Evolutionary conservation across 2,888 invertebrate species (phyloP).

Genomic region (Eupithecia centaureata): DNA sequence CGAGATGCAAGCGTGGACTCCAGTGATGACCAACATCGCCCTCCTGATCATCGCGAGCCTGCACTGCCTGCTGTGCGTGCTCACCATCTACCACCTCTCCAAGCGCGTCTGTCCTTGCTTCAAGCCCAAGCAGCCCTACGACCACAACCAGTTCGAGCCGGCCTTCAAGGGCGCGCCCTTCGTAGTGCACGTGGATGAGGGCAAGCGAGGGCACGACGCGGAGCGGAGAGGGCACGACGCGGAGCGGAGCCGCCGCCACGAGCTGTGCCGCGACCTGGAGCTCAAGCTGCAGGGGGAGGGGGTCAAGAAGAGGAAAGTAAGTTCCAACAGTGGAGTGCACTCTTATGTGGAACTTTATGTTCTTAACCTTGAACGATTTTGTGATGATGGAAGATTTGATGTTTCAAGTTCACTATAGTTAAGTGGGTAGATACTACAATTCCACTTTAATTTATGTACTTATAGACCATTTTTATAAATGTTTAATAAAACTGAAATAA

Average conservation of each 20-base stretch:
- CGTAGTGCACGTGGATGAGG: slow-evolving; percentile 72
- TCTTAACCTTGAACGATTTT: too few species aligned
- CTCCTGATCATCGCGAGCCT: slow-evolving; percentile 84
- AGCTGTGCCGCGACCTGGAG: slow-evolving; percentile 73
- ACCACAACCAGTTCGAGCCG: slow-evolving; percentile 82
- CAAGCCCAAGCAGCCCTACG: slow-evolving; percentile 73
- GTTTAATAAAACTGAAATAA: too few species aligned
- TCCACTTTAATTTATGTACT: too few species aligned
- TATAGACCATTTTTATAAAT: too few species aligned
- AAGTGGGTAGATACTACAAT: too few species aligned
- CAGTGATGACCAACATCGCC: slow-evolving; percentile 85
- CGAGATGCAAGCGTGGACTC: slow-evolving; percentile 84
- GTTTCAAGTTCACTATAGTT: too few species aligned
- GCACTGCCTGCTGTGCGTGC: slow-evolving; percentile 83
- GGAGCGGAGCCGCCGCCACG: slow-evolving; percentile 60
- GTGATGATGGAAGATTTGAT: too few species aligned
- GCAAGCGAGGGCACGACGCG: slow-evolving; percentile 57
- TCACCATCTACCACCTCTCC: slow-evolving; percentile 82
- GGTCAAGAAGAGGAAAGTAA: slow-evolving; percentile 68
- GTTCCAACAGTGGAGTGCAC: too few species aligned
- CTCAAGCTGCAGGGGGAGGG: slow-evolving; percentile 69
- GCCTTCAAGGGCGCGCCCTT: slow-evolving; percentile 64
- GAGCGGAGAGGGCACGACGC: slow-evolving; percentile 56
- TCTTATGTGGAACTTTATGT: too few species aligned
- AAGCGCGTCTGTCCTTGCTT: slow-evolving; percentile 84